These are phyloP conservation scores for Seriola dumerili DNA, from an alignment of 2,113 vertebrate genomes.

Conservation along the genomic window DNA sequence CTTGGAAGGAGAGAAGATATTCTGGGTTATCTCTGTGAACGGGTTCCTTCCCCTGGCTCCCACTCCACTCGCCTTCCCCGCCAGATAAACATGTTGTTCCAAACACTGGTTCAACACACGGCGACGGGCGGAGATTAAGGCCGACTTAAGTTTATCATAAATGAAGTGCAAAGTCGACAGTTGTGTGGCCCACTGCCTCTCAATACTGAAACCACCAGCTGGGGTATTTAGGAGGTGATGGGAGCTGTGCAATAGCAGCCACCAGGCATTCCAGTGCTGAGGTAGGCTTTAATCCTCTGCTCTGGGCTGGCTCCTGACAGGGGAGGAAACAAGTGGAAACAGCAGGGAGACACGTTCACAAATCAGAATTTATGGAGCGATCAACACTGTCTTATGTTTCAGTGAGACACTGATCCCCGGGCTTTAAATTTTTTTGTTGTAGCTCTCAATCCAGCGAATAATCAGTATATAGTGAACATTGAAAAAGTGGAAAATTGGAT, in stretches of 20 bases:
- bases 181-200: constrained; percentile 74
- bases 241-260: constrained; percentile 57
- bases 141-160: constrained; percentile 80
- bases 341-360: constrained; percentile 48
- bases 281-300: constrained; percentile 75
- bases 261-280: constrained; percentile 68
- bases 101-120: constrained; percentile 74
- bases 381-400: constrained; percentile 51
- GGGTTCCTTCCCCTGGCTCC: constrained; percentile 64
- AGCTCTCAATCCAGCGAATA: constrained; percentile 44
- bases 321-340: constrained; percentile 46
- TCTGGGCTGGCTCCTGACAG: constrained; percentile 67
- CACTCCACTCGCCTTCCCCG: constrained; percentile 51
- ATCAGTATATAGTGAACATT: constrained; percentile 23
- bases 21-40: constrained; percentile 71
- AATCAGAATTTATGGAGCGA: constrained; percentile 64
- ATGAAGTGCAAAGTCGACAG: constrained; percentile 80
- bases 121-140: constrained; percentile 72
- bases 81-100: constrained; percentile 80
- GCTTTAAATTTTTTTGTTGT: constrained; percentile 32
- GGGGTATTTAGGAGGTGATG: constrained; percentile 65
- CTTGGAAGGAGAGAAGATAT: constrained; percentile 58
- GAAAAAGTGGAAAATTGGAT: constrained; percentile 53
- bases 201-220: constrained; percentile 69
- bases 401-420: constrained; percentile 49